Evolutionary conservation across 1,140 invertebrate genomes (phyloP).

Genomic region (Conopomorpha cramerella): DNA sequence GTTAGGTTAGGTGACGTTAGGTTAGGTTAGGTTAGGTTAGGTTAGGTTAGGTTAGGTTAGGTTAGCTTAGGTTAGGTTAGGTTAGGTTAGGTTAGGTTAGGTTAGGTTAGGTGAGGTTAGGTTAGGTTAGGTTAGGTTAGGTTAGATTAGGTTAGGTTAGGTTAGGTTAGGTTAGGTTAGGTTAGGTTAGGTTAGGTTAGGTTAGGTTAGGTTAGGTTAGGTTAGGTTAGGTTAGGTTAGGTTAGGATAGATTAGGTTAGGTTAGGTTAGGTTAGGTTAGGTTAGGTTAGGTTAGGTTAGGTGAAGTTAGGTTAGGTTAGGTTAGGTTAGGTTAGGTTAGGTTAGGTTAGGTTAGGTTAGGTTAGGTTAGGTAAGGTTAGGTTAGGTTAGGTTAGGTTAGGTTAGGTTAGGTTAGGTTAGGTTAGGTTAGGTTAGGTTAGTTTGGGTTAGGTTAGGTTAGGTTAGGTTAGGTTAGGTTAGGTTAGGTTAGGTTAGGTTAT

Average conservation of each 20-base stretch:
- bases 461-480: constrained; percentile 1
- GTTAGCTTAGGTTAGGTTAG: neutral
- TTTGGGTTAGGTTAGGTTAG: constrained; percentile 1
- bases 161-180: constrained; percentile 1
- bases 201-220: constrained; percentile 1
- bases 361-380: neutral
- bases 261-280: constrained; percentile 1
- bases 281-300: too few species aligned
- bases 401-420: constrained; percentile 1
- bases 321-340: constrained; percentile 1
- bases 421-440: too few species aligned
- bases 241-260: neutral
- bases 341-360: constrained; percentile 1
- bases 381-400: constrained; percentile 1
- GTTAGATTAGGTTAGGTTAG: constrained; percentile 1
- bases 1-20: too few species aligned
- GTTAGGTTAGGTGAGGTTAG: too few species aligned
- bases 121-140: constrained; percentile 1
- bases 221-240: constrained; percentile 1
- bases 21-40: constrained; percentile 1
- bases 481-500: constrained; percentile 1
- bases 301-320: too few species aligned
- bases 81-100: constrained; percentile 1
- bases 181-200: constrained; percentile 1
- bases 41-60: constrained; percentile 1